A percentile compares a stretch with the other conserved stretches of the same genome.
These are phyloP conservation scores for Odocoileus hemionus DNA, from an alignment of 2,113 vertebrate genomes.

Conservation along the genomic window DNA sequence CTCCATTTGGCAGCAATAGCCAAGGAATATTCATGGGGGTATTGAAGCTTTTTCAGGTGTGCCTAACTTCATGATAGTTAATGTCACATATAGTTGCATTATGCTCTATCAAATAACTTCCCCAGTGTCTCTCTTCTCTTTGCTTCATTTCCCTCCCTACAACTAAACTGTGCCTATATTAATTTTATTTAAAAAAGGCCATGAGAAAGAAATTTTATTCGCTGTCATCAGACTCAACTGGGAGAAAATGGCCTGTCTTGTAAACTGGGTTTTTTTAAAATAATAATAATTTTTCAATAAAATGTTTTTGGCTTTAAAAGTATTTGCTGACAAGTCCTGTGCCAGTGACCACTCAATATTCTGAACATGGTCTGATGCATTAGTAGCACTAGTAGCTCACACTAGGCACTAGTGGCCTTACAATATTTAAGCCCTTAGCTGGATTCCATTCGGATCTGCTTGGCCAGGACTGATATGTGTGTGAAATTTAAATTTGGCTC, in stretches of 20 bases:
- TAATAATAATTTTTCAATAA: neutral
- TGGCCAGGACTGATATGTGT: neutral
- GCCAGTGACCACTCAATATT: neutral
- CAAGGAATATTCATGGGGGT: neutral
- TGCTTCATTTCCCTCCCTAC: neutral
- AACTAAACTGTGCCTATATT: neutral
- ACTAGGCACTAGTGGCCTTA: neutral
- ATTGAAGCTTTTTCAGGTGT: neutral
- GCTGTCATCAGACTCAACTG: neutral
- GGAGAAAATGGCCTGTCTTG: neutral
- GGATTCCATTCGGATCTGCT: neutral
- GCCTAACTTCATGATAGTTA: neutral
- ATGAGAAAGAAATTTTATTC: neutral
- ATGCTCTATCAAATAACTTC: neutral
- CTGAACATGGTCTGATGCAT: neutral
- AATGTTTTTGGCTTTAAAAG: neutral
- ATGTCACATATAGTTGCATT: neutral
- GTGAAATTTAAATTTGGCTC: neutral
- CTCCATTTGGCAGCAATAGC: neutral
- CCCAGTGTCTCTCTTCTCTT: neutral
- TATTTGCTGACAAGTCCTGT: neutral
- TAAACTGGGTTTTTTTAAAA: neutral
- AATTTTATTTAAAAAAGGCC: constrained; percentile 6
- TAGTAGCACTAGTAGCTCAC: too few species aligned
- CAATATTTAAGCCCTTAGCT: neutral